Evolutionary conservation across 2,113 vertebrate genomes (phyloP), one percentile per base, ranked within the genome.

Genomic region (Otocyon megalotis): DNA sequence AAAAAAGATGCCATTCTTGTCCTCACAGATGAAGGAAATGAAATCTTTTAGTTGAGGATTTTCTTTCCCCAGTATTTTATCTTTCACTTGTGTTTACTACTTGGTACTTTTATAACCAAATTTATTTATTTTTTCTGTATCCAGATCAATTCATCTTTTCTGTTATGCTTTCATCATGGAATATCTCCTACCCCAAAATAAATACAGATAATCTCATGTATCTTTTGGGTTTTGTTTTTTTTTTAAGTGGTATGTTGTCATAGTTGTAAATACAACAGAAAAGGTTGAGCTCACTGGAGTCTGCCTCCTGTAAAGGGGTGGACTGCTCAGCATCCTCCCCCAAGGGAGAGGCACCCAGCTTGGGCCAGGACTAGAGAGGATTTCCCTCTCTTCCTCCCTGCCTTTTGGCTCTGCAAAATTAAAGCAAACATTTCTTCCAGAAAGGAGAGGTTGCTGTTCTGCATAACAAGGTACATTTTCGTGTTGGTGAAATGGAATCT

Each of bases 51-150:
- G 35, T 53, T 85, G 30, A n/a, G 37, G 37, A 60, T 71, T 24
- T 62, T 28, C 5, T 72, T 80, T 79, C 67, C 53, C 63, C n/a
- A 83, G 19, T 60, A 88, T 88, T 96, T 92, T 79, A n/a, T 62
- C 84, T 84, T 54, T 54, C 91, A 74, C 8, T 62, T 79, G 50
- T 74, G 17, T 74, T 58, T 37, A 58, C 16, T 30, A 86, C 19
- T 74, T 17, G n/a, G 30, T 63, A 20, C 19, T 60, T 48, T 50
- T 83, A 37, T 54, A 60, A 88, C 71, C 50, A 77, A 91, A 93
- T 28, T 83, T 54, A 86, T 37, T 37, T 37, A 32, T 37, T 74
- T 80, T 80, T 93, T 65, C 62, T 67, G 5, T 80, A n/a, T 65
- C 16, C 19, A 67, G 14, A 43, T 65, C 4, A 24, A 56, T 56